phyloP scores from a whole-genome alignment of 2,888 invertebrate genomes.

The Agonum fuliginosum region DNA sequence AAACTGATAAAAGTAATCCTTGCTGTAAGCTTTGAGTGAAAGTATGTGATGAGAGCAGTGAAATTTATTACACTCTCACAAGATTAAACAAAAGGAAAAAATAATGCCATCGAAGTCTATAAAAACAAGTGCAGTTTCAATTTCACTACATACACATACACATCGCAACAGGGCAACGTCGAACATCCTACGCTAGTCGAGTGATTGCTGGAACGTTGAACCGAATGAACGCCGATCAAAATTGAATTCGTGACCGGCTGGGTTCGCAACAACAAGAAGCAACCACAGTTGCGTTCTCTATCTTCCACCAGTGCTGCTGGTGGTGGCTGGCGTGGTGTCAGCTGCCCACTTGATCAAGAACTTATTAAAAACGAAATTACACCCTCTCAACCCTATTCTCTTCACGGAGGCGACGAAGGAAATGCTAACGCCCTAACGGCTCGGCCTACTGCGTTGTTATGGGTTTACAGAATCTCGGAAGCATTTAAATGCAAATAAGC shows the following conservation, averaged over 20 bases:
- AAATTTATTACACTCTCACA: background rate
- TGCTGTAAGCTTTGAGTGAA: too few species aligned
- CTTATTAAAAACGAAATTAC: slow-evolving; percentile 38
- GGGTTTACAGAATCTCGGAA: background rate
- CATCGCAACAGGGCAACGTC: too few species aligned
- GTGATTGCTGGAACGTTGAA: background rate
- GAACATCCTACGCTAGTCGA: background rate
- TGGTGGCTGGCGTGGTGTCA: background rate
- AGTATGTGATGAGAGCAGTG: background rate
- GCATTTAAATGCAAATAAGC: slow-evolving; percentile 18
- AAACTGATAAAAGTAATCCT: too few species aligned
- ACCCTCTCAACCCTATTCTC: background rate
- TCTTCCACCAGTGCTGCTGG: background rate
- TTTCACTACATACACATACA: background rate
- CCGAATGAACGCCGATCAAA: background rate
- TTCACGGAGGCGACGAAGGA: background rate
- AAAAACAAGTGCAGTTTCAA: slow-evolving; percentile 16
- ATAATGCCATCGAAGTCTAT: background rate
- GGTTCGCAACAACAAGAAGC: background rate
- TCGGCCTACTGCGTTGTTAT: background rate
- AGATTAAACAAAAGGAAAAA: slow-evolving; percentile 5
- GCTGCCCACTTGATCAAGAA: slow-evolving; percentile 25
- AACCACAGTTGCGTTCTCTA: background rate
- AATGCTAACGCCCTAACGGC: background rate
- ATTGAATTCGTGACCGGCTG: slow-evolving; percentile 12